Evolutionary conservation across 2,888 invertebrate genomes (phyloP).

Genomic region (Oscheius sp.): DNA sequence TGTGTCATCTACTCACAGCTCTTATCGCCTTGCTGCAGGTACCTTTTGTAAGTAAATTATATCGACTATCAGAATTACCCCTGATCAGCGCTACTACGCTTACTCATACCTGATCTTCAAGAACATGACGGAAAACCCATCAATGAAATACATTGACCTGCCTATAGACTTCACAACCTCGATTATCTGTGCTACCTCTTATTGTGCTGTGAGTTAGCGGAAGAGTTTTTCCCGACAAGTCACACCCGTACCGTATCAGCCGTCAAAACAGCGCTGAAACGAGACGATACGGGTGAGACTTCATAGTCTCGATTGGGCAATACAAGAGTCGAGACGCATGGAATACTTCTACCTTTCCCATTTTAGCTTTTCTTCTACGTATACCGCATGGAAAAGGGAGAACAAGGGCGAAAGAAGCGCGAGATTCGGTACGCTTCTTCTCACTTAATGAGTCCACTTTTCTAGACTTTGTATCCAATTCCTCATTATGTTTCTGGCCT

Average conservation of each 20-base stretch:
- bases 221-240: too few species aligned
- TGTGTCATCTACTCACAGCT: conserved; percentile 29
- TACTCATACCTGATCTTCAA: conserved; percentile 29
- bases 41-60: not conserved
- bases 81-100: conserved; percentile 18
- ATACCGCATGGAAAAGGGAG: conserved; percentile 12
- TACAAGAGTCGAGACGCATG: too few species aligned
- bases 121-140: conserved; percentile 16
- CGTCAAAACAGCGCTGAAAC: too few species aligned
- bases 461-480: conserved; percentile 33
- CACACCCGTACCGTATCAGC: too few species aligned
- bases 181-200: conserved; percentile 23
- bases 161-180: conserved; percentile 27
- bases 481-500: conserved; percentile 29
- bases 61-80: conserved; percentile 31
- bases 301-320: too few species aligned
- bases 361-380: conserved; percentile 29
- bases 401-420: not conserved
- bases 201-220: conserved; percentile 13
- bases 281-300: too few species aligned
- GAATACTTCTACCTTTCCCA: not conserved
- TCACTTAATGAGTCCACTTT: not conserved
- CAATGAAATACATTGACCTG: conserved; percentile 27
- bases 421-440: conserved; percentile 13
- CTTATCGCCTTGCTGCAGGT: conserved; percentile 35